Evolutionary conservation across 2,888 invertebrate species (phyloP).

Genomic region (Strigamia maritima): DNA sequence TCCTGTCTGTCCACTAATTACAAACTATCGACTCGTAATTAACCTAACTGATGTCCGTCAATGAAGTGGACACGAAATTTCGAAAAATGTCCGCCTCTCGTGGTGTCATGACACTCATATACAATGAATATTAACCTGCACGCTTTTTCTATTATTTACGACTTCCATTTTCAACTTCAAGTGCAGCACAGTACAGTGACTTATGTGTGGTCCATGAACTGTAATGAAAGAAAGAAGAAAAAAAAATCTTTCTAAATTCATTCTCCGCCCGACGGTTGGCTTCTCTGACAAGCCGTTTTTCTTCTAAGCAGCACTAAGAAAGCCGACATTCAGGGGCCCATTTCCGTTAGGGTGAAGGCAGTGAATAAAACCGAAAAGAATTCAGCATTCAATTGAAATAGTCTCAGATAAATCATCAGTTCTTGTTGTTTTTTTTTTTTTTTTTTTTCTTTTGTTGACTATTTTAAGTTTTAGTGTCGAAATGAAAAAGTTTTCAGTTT

Average conservation of each 20-base stretch:
- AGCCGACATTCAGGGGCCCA: constrained; percentile 9
- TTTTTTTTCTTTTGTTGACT: no score
- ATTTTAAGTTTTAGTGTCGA: no score
- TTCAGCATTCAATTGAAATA: background rate
- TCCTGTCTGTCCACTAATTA: no score
- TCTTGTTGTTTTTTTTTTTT: no score
- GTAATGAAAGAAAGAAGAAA: constrained; percentile 3
- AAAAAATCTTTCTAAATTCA: constrained; percentile 15
- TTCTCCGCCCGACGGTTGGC: constrained; percentile 15
- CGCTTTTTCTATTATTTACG: background rate
- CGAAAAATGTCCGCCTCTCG: background rate
- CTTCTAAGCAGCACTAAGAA: constrained; percentile 2
- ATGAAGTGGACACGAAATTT: background rate
- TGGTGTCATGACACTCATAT: background rate
- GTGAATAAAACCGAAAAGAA: background rate
- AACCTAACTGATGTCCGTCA: background rate
- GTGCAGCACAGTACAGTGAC: background rate
- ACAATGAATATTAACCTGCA: constrained; percentile 9
- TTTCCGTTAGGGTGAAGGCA: background rate
- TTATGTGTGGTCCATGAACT: constrained; percentile 9
- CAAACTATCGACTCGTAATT: no score
- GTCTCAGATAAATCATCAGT: background rate
- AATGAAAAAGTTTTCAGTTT: background rate
- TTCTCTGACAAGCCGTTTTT: constrained; percentile 9
- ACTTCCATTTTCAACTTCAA: background rate